These are phyloP conservation scores for Helarctos malayanus DNA, from an alignment of 2,797 vertebrate genomes.

Conservation along the genomic window DNA sequence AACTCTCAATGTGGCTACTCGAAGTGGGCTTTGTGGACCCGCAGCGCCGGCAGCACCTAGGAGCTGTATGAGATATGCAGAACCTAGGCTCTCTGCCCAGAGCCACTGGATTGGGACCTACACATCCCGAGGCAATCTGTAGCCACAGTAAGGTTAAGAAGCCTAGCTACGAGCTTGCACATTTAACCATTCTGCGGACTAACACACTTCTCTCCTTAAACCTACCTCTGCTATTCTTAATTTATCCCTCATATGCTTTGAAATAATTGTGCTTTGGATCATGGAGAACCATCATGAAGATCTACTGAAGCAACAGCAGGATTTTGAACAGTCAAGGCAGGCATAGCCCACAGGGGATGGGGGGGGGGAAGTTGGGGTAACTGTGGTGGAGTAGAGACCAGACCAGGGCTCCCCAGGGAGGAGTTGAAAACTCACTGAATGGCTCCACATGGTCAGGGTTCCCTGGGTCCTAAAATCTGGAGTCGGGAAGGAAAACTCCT, in stretches of 20 bases:
- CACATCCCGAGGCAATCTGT: neutral
- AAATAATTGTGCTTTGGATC: neutral
- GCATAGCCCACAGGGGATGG: neutral
- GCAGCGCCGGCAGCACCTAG: too few relatives aligned
- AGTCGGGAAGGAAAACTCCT: neutral
- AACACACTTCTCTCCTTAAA: neutral
- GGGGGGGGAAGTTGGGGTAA: neutral
- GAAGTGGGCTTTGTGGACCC: neutral
- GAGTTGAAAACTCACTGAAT: neutral
- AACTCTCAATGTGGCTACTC: neutral
- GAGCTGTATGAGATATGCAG: neutral
- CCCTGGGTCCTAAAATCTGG: neutral
- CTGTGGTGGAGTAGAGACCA: fast-evolving
- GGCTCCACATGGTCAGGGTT: neutral
- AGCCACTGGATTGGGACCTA: neutral
- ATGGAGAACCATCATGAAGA: neutral
- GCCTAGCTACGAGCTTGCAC: neutral
- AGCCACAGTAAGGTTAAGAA: neutral
- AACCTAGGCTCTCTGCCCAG: neutral
- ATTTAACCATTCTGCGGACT: neutral
- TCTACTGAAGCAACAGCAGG: neutral
- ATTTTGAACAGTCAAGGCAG: neutral
- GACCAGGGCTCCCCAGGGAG: neutral
- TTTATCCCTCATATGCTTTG: neutral
- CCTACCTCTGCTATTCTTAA: neutral